Base-by-base conservation (phyloP, 2,888 invertebrate species). In the Dinocampus coccinellae region DNA sequence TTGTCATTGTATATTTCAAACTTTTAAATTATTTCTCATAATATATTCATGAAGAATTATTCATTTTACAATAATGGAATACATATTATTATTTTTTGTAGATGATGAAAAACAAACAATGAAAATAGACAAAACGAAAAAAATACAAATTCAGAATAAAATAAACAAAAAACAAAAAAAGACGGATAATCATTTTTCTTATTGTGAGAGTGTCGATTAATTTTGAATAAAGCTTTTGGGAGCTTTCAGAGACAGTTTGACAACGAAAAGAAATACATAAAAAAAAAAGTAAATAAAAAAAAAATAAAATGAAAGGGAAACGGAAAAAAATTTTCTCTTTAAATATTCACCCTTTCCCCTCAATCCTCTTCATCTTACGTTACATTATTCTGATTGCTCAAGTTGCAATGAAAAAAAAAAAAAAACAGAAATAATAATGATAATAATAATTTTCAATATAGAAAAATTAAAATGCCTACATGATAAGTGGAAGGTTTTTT, bases 321-420 rank as follows among this genome's bases (percentile, higher is more conserved):
- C n/a, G n/a, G n/a, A n/a, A n/a, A n/a, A n/a, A n/a, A n/a, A n/a
- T n/a, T n/a, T n/a, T n/a, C n/a, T n/a, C n/a, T n/a, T n/a, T n/a
- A n/a, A n/a, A n/a, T n/a, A n/a, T 53, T 63, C 22, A 29, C 64
- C 52, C 69, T 34, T 10, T 33, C 52, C 11, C 13, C 57, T 62
- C 13, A 55, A 55, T 22, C 60, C 62, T 34, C 62, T 55, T 63
- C 57, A 55, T 63, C 69, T 55, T 63, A 62, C 26, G 26, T 34
- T 24, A 53, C 69, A 68, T 68, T 68, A 68, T 68, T 60, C 60
- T 68, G 67, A 68, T 68, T 68, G 55, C 63, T 69, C 39, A 60
- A 47, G 9, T 68, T 60, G 29, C 34, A 9, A 39, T 36, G 39
- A 22, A 9, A 57, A 42, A 55, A 47, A 69, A 57, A n/a, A 58